A percentile compares a stretch with the other conserved stretches of the same genome.
Evolutionary conservation across 1,140 invertebrate genomes (phyloP).

Genomic region (Spodoptera frugiperda): DNA sequence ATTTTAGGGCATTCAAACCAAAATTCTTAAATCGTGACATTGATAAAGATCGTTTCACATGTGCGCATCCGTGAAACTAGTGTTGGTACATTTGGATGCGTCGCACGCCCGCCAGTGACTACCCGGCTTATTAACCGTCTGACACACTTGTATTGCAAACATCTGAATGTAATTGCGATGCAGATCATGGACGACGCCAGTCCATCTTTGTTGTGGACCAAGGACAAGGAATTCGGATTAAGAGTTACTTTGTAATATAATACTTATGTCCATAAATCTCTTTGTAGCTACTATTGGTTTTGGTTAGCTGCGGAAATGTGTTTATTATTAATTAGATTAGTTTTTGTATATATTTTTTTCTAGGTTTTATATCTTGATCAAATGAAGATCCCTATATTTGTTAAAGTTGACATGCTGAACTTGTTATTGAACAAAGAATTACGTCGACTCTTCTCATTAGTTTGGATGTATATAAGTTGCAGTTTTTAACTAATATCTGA

Average conservation of each 20-base stretch:
- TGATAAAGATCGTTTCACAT: conserved; percentile 73
- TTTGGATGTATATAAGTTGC: too few relatives aligned
- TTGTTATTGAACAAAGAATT: too few relatives aligned
- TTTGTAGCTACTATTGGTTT: background rate
- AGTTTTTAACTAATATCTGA: too few relatives aligned
- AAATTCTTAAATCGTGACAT: conserved; percentile 72
- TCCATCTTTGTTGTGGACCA: conserved; percentile 18
- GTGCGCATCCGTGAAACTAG: conserved; percentile 67
- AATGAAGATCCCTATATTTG: too few relatives aligned
- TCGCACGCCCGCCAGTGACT: conserved; percentile 50
- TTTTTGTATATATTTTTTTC: too few relatives aligned
- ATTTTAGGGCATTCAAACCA: conserved; percentile 3
- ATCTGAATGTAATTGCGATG: conserved; percentile 45
- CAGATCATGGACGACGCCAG: conserved; percentile 26
- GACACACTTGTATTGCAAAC: conserved; percentile 57
- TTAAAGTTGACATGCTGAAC: too few relatives aligned
- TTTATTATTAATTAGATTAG: too few relatives aligned
- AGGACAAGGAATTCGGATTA: background rate
- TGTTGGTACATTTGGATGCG: conserved; percentile 55
- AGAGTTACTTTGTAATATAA: too few relatives aligned
- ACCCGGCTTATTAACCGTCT: conserved; percentile 68
- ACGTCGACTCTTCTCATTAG: too few relatives aligned
- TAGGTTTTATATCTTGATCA: too few relatives aligned
- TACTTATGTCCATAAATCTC: too few relatives aligned
- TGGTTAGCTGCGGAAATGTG: background rate